Conservation (phyloP, 2,113 vertebrate species). For the Thryonomys swinderianus region DNA sequence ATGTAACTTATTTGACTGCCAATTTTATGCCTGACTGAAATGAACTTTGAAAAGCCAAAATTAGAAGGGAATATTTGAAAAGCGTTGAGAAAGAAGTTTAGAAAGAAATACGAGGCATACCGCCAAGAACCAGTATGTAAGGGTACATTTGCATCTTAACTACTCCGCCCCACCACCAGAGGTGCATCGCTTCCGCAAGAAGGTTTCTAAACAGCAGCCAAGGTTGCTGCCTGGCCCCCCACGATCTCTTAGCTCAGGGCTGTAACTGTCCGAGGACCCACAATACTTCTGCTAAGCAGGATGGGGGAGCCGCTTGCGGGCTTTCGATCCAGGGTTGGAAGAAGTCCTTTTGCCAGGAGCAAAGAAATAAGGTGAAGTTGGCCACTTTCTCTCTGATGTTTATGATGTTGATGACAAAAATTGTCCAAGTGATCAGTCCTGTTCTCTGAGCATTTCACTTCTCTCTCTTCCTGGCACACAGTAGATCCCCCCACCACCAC, state of each 20-base stretch:
- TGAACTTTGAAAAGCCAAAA: slow-evolving; percentile 47
- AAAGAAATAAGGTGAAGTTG: not conserved
- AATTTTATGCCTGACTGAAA: slow-evolving; percentile 47
- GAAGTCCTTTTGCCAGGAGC: not conserved
- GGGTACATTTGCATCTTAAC: not conserved
- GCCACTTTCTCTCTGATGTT: not conserved
- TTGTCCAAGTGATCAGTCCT: not conserved
- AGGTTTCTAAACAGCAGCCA: not conserved
- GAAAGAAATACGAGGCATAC: not conserved
- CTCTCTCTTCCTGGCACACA: not conserved
- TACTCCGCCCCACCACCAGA: not conserved
- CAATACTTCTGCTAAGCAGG: not conserved
- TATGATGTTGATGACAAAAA: not conserved
- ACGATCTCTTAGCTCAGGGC: not conserved
- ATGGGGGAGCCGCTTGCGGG: not conserved
- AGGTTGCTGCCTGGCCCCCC: not conserved
- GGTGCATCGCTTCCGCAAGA: not conserved
- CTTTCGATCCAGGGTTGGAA: not conserved
- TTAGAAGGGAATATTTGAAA: slow-evolving; percentile 54
- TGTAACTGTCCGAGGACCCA: not conserved
- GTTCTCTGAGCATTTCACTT: not conserved
- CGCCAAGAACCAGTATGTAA: slow-evolving; percentile 1
- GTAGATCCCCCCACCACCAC: not conserved
- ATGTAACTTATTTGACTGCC: slow-evolving; percentile 14
- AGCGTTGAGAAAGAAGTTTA: slow-evolving; percentile 22